Percentiles rank a stretch among this genome's conserved stretches.
phyloP scores from a whole-genome alignment of 2,113 vertebrate genomes.

The Pristiophorus japonicus region DNA sequence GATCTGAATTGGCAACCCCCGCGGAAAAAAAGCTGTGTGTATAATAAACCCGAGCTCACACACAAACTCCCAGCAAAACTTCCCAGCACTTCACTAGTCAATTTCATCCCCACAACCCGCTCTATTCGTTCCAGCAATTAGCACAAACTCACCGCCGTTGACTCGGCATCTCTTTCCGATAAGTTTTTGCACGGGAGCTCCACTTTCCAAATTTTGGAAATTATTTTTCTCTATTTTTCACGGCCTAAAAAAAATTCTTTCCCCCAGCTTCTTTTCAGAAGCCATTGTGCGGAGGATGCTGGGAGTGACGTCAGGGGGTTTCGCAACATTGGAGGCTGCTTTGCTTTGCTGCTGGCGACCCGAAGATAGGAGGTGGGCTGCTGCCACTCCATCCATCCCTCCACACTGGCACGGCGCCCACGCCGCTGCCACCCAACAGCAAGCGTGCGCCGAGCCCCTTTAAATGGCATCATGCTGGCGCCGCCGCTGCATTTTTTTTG shows the following conservation, averaged over 20 bases:
- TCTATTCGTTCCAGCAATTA: constrained; percentile 54
- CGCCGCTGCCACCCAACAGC: neutral
- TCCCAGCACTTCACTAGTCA: constrained; percentile 67
- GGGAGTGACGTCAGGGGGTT: constrained; percentile 73
- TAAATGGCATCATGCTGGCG: neutral
- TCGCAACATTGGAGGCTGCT: constrained; percentile 46
- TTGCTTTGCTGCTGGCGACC: neutral
- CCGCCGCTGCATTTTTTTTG: neutral
- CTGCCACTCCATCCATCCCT: neutral
- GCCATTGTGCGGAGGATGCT: constrained; percentile 72
- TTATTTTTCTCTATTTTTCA: constrained; percentile 53
- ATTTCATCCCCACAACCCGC: constrained; percentile 57
- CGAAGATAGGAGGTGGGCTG: neutral
- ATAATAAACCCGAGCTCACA: neutral
- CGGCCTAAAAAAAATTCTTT: constrained; percentile 62
- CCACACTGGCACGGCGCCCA: neutral
- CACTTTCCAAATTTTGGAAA: constrained; percentile 47
- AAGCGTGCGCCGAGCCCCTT: neutral
- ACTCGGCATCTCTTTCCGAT: constrained; percentile 51
- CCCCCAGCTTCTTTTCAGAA: constrained; percentile 60
- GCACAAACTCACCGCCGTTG: constrained; percentile 55
- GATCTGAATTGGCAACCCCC: neutral
- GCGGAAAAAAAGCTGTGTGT: neutral
- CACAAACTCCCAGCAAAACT: constrained; percentile 51
- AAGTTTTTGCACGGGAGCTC: constrained; percentile 44